Evolutionary conservation across 2,113 vertebrate genomes (phyloP), one percentile per base, ranked within the genome.

Genomic region (Semnornis frantzii): DNA sequence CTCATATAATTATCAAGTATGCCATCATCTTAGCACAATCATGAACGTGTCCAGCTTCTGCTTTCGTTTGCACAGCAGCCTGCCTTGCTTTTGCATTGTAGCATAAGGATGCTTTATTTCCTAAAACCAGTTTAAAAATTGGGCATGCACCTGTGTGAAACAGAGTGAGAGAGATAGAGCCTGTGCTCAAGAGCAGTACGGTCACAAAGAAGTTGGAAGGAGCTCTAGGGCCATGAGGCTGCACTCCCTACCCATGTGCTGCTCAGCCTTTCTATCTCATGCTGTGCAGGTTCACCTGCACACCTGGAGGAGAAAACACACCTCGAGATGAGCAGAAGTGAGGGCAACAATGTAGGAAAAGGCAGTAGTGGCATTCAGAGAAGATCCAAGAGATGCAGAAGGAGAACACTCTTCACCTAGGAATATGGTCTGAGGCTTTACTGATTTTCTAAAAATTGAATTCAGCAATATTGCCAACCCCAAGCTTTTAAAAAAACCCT

Each of bases 101-200:
- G 9, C 21, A 11, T 27, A 33, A 42, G 7, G 25, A 19, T 0
- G 0, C 15, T 87, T 75, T 25, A 24, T 52, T 80, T 83, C 23
- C 62, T 18, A 10, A 39, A 55, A 25, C 9, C 19, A 59, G 9
- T 44, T 42, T 20, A 25, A 75, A 48, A 39, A 5, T 30, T 15
- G 27, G 12, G 25, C 5, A 2, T 1, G 2, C 18, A 30, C 28
- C 44, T 15, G 27, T 42, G 14, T 2, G 1, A 63, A 72, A 24
- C 19, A 13, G 42, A 31, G 50, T 39, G 37, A 39, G 37, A 1
- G 42, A 68, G 34, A 28, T 1, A 2, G 27, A 57, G 19, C 34
- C 20, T 1, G 0, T 23, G 48, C 34, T 59, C 12, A 27, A 34
- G 68, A 64, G 8, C 48, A 46, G 24, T 1, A 7, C 0, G 0